phyloP scores from a whole-genome alignment of 2,113 vertebrate species.

The Nicator chloris region DNA sequence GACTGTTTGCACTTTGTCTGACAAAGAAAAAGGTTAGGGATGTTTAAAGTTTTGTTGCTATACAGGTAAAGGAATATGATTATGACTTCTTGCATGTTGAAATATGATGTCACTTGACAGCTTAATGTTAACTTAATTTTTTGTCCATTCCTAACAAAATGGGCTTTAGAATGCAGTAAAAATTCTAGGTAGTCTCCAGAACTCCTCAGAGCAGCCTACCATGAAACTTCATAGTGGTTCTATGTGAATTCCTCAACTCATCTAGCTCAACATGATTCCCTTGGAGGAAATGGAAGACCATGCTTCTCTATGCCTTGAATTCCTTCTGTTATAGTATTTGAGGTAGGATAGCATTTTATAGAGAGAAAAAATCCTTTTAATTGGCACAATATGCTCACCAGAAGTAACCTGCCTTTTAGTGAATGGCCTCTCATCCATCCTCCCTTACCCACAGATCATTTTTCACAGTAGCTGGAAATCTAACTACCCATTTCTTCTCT shows the following conservation, averaged over 20 bases:
- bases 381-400: background rate
- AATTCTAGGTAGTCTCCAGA: background rate
- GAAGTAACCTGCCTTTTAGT: background rate
- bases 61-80: background rate
- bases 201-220: background rate
- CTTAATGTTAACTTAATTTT: background rate
- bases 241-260: background rate
- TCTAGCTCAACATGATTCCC: background rate
- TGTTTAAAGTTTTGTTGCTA: background rate
- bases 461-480: background rate
- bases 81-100: background rate
- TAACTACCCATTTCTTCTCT: background rate
- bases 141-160: background rate
- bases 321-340: background rate
- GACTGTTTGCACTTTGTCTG: background rate
- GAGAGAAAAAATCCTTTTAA: background rate
- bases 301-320: background rate
- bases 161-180: background rate
- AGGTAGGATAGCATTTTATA: background rate
- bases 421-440: background rate
- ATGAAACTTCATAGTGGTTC: background rate
- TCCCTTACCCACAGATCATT: background rate
- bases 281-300: background rate
- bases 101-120: background rate
- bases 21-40: background rate